These are phyloP conservation scores for Dasysyrphus albostriatus DNA, from an alignment of 2,888 invertebrate genomes.

Conservation along the genomic window DNA sequence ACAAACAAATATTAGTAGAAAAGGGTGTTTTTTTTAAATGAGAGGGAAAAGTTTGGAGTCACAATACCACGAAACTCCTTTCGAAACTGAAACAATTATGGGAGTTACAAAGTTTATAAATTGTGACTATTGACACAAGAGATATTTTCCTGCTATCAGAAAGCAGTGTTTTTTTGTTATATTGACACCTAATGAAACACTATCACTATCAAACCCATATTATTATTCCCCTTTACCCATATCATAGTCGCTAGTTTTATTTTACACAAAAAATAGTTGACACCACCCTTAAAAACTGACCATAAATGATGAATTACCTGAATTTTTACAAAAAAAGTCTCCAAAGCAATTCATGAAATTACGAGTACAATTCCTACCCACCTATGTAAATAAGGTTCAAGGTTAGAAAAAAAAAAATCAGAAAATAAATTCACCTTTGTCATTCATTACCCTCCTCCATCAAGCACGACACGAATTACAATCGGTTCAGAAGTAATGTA, in stretches of 20 bases:
- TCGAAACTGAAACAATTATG: no score
- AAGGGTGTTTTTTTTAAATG: no score
- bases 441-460: constrained; percentile 19
- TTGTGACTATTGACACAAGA: no score
- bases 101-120: no score
- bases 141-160: no score
- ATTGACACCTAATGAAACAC: neutral
- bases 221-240: neutral
- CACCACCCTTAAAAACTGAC: neutral
- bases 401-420: neutral
- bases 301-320: neutral
- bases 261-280: neutral
- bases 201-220: neutral
- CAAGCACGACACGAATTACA: constrained; percentile 1
- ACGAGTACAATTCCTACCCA: neutral
- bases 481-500: neutral
- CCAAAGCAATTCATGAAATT: neutral
- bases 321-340: neutral
- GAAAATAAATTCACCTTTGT: neutral
- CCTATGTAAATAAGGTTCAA: neutral
- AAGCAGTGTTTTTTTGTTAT: neutral
- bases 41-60: no score
- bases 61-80: no score
- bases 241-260: neutral
- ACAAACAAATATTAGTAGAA: no score